These are phyloP conservation scores for Yponomeuta plumbellus DNA, from an alignment of 2,888 invertebrate species.

Conservation along the genomic window DNA sequence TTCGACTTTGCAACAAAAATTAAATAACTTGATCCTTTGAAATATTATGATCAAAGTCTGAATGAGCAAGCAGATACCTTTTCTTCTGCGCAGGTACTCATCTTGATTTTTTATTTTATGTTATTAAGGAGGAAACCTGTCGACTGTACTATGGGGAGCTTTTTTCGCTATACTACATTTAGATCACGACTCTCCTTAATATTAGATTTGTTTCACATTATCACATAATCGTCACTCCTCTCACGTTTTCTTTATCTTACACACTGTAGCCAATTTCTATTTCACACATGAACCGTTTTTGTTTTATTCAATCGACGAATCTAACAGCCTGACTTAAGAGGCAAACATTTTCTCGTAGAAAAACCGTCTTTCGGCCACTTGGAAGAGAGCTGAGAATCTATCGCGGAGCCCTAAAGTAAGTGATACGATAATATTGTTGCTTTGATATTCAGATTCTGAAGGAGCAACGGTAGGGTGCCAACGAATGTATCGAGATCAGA, in stretches of 20 bases:
- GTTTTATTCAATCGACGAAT: conserved; percentile 3
- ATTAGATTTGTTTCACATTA: background rate
- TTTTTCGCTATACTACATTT: no score
- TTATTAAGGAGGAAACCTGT: no score
- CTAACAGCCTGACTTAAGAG: background rate
- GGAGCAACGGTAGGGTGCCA: background rate
- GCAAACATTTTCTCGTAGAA: background rate
- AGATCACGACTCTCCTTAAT: background rate
- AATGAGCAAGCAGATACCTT: no score
- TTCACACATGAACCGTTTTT: background rate
- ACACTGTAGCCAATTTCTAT: background rate
- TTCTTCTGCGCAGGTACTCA: no score
- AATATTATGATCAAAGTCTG: no score
- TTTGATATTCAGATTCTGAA: conserved; percentile 1
- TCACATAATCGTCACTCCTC: background rate
- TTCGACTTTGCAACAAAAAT: no score
- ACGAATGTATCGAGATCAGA: background rate
- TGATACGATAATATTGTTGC: background rate
- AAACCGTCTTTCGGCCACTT: background rate
- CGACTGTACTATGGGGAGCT: no score
- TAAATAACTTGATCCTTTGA: no score
- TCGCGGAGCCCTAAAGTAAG: background rate
- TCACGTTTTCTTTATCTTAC: background rate
- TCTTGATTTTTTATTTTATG: no score
- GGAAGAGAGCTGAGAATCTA: background rate